These are phyloP conservation scores for Cottoperca gobio DNA, from an alignment of 2,797 vertebrate genomes.

Conservation along the genomic window DNA sequence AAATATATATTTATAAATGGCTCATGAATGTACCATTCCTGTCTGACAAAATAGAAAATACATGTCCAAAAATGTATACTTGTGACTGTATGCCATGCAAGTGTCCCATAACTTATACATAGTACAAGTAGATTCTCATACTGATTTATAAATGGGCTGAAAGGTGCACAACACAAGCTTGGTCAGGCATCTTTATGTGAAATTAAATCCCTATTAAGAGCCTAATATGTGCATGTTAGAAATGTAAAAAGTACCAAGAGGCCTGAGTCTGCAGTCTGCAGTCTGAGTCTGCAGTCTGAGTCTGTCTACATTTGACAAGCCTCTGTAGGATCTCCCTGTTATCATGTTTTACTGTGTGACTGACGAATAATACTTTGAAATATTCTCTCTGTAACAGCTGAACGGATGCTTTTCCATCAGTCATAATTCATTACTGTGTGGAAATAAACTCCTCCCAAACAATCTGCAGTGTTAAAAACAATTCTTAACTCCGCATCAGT, in stretches of 20 bases:
- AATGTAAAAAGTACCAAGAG: slow-evolving; percentile 6
- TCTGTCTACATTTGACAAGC: slow-evolving; percentile 1
- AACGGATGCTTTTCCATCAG: slow-evolving; percentile 25
- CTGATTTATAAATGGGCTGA: not conserved
- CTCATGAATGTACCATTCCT: slow-evolving; percentile 5
- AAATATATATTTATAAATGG: not conserved
- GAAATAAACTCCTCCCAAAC: slow-evolving; percentile 62
- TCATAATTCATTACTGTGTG: slow-evolving; percentile 44
- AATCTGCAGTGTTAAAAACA: not conserved
- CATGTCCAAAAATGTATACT: not conserved
- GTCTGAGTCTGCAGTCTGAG: too few species aligned
- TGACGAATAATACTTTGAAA: slow-evolving; percentile 18
- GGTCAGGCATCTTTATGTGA: not conserved
- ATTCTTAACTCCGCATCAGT: slow-evolving; percentile 24
- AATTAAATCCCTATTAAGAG: not conserved
- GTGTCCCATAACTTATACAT: not conserved
- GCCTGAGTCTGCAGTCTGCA: not conserved
- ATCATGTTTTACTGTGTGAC: slow-evolving; percentile 1
- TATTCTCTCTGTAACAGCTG: not conserved
- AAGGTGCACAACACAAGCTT: slow-evolving; percentile 10
- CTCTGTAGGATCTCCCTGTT: slow-evolving; percentile 1
- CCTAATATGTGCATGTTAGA: slow-evolving; percentile 14
- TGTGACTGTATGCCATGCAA: not conserved
- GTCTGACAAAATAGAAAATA: not conserved
- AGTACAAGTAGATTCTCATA: not conserved